phyloP scores from a whole-genome alignment of 2,113 vertebrate genomes.

The Semnornis frantzii region DNA sequence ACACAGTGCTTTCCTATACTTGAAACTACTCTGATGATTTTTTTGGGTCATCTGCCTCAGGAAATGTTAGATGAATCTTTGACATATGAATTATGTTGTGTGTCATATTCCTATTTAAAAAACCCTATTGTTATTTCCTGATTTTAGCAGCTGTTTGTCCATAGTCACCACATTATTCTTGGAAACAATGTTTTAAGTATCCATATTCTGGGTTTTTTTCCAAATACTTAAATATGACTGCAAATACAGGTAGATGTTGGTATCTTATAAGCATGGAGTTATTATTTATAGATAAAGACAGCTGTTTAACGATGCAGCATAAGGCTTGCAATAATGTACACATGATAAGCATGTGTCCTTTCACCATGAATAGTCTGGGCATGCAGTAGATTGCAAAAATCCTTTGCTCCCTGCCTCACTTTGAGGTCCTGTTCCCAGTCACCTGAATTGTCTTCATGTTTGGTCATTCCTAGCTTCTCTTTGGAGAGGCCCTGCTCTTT shows the following conservation, averaged over 20 bases:
- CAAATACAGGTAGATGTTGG: background rate
- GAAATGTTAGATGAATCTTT: background rate
- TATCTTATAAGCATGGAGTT: background rate
- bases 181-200: background rate
- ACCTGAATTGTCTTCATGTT: background rate
- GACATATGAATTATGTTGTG: background rate
- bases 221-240: background rate
- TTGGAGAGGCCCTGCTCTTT: background rate
- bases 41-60: background rate
- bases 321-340: background rate
- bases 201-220: background rate
- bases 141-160: constrained; percentile 2
- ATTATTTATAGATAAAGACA: background rate
- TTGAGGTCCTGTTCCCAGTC: background rate
- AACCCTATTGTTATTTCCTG: background rate
- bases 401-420: background rate
- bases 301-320: background rate
- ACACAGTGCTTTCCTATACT: background rate
- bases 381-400: background rate
- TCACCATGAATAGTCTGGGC: background rate
- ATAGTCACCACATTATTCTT: background rate
- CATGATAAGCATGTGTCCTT: background rate
- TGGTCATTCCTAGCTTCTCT: background rate
- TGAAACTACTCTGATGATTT: background rate
- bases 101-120: background rate